Percentiles rank a stretch among this genome's conserved stretches.
These are phyloP conservation scores for Coregonus suidteri DNA, from an alignment of 2,797 vertebrate species.

Conservation along the genomic window DNA sequence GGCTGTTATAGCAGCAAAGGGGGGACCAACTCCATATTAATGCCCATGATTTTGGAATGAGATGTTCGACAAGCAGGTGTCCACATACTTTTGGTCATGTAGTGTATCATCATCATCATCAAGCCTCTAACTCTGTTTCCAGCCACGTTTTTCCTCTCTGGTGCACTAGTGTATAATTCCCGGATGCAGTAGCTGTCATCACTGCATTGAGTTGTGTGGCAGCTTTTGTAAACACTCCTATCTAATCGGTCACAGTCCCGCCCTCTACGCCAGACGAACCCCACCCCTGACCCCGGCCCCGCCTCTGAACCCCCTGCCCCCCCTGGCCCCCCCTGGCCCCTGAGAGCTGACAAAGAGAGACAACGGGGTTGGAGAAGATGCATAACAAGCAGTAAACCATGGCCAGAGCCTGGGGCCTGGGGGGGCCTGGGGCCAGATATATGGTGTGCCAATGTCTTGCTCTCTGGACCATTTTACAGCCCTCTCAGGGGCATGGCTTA, in stretches of 20 bases:
- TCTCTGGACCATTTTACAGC: constrained; percentile 29
- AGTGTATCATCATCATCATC: background rate
- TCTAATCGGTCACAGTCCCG: constrained; percentile 33
- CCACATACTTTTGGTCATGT: too few relatives aligned
- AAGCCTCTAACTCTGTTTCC: background rate
- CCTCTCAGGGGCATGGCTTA: constrained; percentile 26
- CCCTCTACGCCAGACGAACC: constrained; percentile 16
- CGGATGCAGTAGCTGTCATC: constrained; percentile 23
- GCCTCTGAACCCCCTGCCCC: constrained; percentile 38
- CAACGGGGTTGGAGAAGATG: background rate
- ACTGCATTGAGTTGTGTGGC: constrained; percentile 26
- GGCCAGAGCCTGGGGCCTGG: background rate
- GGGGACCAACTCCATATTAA: too few relatives aligned
- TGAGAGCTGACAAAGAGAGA: constrained; percentile 16
- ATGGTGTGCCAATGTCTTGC: constrained; percentile 9
- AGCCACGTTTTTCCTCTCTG: background rate
- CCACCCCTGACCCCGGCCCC: constrained; percentile 41
- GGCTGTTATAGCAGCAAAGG: too few relatives aligned
- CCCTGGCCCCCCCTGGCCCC: background rate
- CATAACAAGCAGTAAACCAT: constrained; percentile 24
- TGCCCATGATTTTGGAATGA: too few relatives aligned
- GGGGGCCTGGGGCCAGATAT: too few relatives aligned
- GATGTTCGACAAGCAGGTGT: too few relatives aligned
- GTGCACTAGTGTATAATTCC: constrained; percentile 4
- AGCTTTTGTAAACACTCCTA: constrained; percentile 52